Evolutionary conservation across 1,140 invertebrate genomes (phyloP).

Genomic region (Drosophila seguyi): DNA sequence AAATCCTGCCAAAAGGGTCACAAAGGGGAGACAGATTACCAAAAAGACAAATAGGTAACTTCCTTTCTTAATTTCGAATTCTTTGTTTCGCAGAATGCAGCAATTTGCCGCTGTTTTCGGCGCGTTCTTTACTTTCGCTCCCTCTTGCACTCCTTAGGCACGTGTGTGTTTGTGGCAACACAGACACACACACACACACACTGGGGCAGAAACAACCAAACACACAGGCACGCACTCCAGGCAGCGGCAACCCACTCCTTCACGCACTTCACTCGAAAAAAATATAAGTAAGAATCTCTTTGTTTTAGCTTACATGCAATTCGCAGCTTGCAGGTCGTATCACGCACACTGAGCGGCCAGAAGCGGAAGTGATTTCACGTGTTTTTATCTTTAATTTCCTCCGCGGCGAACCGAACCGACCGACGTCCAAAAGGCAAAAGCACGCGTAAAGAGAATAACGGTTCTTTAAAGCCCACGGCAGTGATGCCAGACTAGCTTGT

Average conservation of each 20-base stretch:
- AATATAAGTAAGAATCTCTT: background rate
- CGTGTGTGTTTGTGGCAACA: background rate
- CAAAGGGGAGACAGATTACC: background rate
- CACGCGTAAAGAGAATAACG: background rate
- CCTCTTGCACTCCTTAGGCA: background rate
- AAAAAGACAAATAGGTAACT: background rate
- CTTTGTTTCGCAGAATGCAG: conserved; percentile 1
- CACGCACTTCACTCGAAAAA: conserved; percentile 13
- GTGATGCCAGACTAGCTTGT: background rate
- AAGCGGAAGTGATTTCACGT: background rate
- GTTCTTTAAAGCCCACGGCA: background rate
- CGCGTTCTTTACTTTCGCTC: conserved; percentile 5
- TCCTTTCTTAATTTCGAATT: background rate
- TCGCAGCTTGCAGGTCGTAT: conserved; percentile 7
- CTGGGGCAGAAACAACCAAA: background rate
- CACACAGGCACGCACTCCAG: background rate
- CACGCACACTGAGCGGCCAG: conserved; percentile 2
- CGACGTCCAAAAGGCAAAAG: conserved; percentile 5
- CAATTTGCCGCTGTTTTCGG: conserved; percentile 14
- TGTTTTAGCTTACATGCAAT: conserved; percentile 14
- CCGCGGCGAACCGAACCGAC: conserved; percentile 11
- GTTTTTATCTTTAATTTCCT: background rate
- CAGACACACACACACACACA: background rate
- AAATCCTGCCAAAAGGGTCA: background rate
- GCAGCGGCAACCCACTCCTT: background rate